Evolutionary conservation across 2,888 invertebrate genomes (phyloP).

Genomic region (Harpalus rufipes): DNA sequence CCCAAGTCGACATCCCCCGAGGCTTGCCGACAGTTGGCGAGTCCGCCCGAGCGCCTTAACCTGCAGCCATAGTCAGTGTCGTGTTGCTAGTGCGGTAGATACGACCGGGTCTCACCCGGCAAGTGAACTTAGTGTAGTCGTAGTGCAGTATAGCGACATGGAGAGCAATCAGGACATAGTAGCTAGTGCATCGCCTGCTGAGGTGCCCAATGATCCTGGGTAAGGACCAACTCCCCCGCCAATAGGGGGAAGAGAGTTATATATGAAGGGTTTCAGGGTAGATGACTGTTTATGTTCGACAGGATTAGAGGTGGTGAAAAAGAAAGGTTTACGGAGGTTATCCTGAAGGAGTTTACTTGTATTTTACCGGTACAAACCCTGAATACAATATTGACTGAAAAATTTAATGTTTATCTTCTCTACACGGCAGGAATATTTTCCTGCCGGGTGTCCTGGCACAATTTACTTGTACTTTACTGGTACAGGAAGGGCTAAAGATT

Average conservation of each 20-base stretch:
- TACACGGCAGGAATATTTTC: too few relatives aligned
- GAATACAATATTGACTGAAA: too few relatives aligned
- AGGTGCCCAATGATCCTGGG: constrained; percentile 97
- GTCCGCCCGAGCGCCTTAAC: constrained; percentile 70
- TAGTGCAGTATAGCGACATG: constrained; percentile 80
- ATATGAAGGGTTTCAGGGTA: neutral
- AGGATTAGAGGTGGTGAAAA: neutral
- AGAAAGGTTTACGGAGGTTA: neutral
- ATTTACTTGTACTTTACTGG: neutral
- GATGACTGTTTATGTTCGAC: neutral
- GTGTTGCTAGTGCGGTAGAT: constrained; percentile 84
- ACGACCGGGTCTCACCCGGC: constrained; percentile 81
- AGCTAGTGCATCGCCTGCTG: constrained; percentile 89
- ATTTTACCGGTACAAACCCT: neutral
- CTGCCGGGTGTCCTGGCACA: neutral
- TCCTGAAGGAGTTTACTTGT: neutral
- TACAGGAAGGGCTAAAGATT: too few relatives aligned
- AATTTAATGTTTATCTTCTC: too few relatives aligned
- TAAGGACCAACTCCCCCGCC: constrained; percentile 76
- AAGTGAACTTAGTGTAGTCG: constrained; percentile 80
- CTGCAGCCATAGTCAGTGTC: constrained; percentile 81
- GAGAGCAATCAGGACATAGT: constrained; percentile 89
- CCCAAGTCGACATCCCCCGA: constrained; percentile 61
- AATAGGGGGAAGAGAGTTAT: neutral
- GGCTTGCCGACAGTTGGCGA: constrained; percentile 76